These are phyloP conservation scores for Leptopilina boulardi DNA, from an alignment of 1,140 invertebrate species.

Conservation along the genomic window DNA sequence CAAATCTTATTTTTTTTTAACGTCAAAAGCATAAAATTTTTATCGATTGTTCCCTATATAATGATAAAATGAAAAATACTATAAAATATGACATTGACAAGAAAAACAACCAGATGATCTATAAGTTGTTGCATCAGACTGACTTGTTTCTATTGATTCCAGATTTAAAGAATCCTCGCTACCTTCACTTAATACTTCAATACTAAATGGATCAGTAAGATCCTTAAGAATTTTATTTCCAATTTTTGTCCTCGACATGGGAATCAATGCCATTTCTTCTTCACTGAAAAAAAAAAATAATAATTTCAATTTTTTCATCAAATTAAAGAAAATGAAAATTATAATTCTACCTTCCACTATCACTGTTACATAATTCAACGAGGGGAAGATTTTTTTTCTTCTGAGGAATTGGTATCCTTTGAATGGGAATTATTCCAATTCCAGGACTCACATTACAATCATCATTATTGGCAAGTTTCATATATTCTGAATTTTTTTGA, in stretches of 20 bases:
- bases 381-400: slow-evolving; percentile 77
- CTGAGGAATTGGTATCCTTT: slow-evolving; percentile 78
- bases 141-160: slow-evolving; percentile 61
- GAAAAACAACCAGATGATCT: slow-evolving; percentile 66
- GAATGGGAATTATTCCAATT: slow-evolving; percentile 77
- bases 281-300: slow-evolving; percentile 72
- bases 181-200: slow-evolving; percentile 79
- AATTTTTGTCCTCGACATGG: slow-evolving; percentile 74
- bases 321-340: no score
- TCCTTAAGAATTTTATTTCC: slow-evolving; percentile 76
- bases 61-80: slow-evolving; percentile 40
- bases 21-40: neutral
- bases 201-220: slow-evolving; percentile 80
- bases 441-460: slow-evolving; percentile 57
- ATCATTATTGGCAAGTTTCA: slow-evolving; percentile 73
- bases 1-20: neutral
- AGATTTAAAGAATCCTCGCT: slow-evolving; percentile 79
- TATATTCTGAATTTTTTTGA: slow-evolving; percentile 77
- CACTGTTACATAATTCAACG: slow-evolving; percentile 77
- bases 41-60: neutral
- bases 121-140: slow-evolving; percentile 68
- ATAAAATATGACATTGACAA: slow-evolving; percentile 72
- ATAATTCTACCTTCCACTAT: slow-evolving; percentile 67
- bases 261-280: slow-evolving; percentile 78
- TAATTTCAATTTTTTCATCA: no score